Conservation (phyloP, 37 sponge, comb jelly and placozoan species). For the Spongia lamella region DNA sequence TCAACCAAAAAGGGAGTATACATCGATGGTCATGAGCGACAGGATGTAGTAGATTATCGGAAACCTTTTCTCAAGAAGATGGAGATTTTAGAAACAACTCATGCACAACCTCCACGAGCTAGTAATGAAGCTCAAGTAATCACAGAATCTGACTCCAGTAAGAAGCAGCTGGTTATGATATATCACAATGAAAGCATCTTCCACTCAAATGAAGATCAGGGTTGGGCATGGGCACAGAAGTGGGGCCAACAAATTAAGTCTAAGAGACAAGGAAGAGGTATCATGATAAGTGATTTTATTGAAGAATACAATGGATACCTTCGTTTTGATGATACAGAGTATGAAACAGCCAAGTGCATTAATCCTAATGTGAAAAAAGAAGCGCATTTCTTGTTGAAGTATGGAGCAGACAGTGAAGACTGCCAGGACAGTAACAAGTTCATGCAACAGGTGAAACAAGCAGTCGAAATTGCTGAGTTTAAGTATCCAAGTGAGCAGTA, state of each 20-base stretch:
- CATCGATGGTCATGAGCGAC: not conserved
- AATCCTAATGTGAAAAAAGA: not conserved
- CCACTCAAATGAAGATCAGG: slow-evolving; percentile 26
- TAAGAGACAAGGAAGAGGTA: slow-evolving; percentile 13
- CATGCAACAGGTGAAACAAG: not conserved
- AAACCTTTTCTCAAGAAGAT: not conserved
- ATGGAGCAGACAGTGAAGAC: slow-evolving; percentile 19
- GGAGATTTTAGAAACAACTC: too few relatives aligned
- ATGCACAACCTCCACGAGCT: too few relatives aligned
- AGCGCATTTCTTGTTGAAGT: slow-evolving; percentile 13
- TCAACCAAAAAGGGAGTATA: not conserved
- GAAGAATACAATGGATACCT: slow-evolving; percentile 7
- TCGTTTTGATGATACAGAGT: not conserved
- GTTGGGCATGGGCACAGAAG: slow-evolving; percentile 13
- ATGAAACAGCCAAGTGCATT: not conserved
- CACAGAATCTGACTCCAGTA: too few relatives aligned
- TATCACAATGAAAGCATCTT: slow-evolving; percentile 31
- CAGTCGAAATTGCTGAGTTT: slow-evolving; percentile 10
- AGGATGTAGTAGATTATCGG: not conserved
- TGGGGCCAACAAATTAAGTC: slow-evolving; percentile 6
- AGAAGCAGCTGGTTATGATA: not conserved
- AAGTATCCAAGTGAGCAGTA: slow-evolving; percentile 7
- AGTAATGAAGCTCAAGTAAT: too few relatives aligned
- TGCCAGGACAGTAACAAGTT: slow-evolving; percentile 7
- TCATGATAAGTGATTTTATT: slow-evolving; percentile 16